phyloP scores from a whole-genome alignment of 2,888 invertebrate species.

The Clitarchus hookeri region DNA sequence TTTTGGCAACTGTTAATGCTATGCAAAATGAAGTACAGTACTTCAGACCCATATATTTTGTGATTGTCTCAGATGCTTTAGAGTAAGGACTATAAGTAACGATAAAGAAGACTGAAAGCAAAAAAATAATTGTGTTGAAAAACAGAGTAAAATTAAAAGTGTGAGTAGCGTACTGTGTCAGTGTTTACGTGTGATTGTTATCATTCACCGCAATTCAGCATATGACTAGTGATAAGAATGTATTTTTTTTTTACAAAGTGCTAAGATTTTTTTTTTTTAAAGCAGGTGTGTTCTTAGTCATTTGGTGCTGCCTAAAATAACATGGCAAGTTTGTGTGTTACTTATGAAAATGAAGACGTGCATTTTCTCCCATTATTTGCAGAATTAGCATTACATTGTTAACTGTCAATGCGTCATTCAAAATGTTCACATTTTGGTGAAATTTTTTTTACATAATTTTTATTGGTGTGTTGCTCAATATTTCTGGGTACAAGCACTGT shows the following conservation, averaged over 20 bases:
- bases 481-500: too few relatives aligned
- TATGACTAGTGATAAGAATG: neutral
- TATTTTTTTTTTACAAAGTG: neutral
- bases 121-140: neutral
- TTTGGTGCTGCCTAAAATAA: neutral
- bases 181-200: neutral
- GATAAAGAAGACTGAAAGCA: conserved; percentile 1
- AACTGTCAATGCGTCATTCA: too few relatives aligned
- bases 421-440: too few relatives aligned
- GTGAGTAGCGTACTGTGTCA: neutral
- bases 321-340: neutral
- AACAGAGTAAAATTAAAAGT: neutral
- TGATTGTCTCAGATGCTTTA: neutral
- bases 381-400: too few relatives aligned
- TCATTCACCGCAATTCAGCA: neutral
- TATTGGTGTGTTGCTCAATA: too few relatives aligned
- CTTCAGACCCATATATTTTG: neutral
- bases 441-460: too few relatives aligned
- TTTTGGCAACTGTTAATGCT: neutral
- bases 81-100: neutral
- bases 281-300: neutral
- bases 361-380: too few relatives aligned
- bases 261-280: neutral
- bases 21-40: neutral
- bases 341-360: neutral